Conservation (phyloP, 2,888 invertebrate species). For the Temnothorax ravouxi region DNA sequence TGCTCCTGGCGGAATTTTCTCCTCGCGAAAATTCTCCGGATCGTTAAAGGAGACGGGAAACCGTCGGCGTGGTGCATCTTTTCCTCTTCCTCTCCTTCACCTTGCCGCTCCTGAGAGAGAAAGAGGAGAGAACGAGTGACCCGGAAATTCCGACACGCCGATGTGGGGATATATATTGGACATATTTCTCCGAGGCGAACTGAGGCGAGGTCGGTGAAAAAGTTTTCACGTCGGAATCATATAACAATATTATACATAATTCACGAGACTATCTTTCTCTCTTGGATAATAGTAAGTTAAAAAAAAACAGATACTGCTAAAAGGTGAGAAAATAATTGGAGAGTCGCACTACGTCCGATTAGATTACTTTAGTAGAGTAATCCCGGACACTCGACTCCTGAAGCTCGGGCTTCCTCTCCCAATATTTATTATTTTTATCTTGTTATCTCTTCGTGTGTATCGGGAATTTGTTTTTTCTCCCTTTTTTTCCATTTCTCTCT, state of each 20-base stretch:
- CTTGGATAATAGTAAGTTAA: neutral
- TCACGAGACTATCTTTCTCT: neutral
- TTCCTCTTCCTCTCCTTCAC: neutral
- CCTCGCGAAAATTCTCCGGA: slow-evolving; percentile 48
- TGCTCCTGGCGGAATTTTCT: slow-evolving; percentile 42
- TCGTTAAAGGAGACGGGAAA: slow-evolving; percentile 52
- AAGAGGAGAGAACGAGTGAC: slow-evolving; percentile 39
- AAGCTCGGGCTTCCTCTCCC: neutral
- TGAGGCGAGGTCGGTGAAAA: neutral
- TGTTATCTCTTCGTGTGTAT: neutral
- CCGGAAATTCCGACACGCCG: slow-evolving; percentile 41
- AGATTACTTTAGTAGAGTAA: neutral
- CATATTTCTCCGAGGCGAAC: slow-evolving; percentile 11
- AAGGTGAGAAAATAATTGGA: slow-evolving; percentile 1
- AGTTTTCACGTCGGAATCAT: slow-evolving; percentile 18
- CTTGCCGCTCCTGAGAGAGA: neutral
- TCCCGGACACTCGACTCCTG: neutral
- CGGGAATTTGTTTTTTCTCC: neutral
- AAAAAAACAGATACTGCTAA: neutral
- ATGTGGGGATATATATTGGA: slow-evolving; percentile 46
- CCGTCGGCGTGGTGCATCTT: slow-evolving; percentile 22
- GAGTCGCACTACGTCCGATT: neutral
- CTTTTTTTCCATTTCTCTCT: neutral
- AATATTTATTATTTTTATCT: neutral
- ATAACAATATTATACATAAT: slow-evolving; percentile 5